phyloP scores from a whole-genome alignment of 2,113 vertebrate species.

The Oreotragus oreotragus region DNA sequence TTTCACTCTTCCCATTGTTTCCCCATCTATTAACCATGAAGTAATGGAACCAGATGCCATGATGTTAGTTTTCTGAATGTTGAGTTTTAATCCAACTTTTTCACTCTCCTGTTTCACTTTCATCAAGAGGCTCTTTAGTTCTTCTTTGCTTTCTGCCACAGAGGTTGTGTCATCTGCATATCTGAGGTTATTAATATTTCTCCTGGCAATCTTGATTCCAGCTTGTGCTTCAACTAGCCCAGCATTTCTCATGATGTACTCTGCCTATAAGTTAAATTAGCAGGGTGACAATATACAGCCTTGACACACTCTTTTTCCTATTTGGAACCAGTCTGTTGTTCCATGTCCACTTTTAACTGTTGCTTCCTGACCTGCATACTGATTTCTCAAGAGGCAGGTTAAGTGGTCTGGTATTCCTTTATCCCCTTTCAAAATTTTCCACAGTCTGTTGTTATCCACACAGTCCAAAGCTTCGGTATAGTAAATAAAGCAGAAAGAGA shows the following conservation, averaged over 20 bases:
- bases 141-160: background rate
- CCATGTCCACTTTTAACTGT: background rate
- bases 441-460: background rate
- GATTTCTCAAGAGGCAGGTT: background rate
- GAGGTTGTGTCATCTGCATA: rapidly evolving
- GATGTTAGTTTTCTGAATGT: background rate
- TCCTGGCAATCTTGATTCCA: background rate
- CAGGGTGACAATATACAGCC: background rate
- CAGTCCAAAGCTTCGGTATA: background rate
- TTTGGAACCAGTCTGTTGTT: background rate
- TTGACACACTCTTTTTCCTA: background rate
- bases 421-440: background rate
- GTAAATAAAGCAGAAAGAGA: background rate
- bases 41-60: background rate
- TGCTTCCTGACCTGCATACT: background rate
- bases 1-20: background rate
- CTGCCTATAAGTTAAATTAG: background rate
- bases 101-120: background rate
- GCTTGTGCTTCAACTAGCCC: background rate
- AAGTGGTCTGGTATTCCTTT: background rate
- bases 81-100: background rate
- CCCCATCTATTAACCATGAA: background rate
- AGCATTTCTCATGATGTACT: background rate
- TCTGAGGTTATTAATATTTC: background rate
- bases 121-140: background rate